phyloP scores from a whole-genome alignment of 1,140 invertebrate species.

The Pomacea maculata region DNA sequence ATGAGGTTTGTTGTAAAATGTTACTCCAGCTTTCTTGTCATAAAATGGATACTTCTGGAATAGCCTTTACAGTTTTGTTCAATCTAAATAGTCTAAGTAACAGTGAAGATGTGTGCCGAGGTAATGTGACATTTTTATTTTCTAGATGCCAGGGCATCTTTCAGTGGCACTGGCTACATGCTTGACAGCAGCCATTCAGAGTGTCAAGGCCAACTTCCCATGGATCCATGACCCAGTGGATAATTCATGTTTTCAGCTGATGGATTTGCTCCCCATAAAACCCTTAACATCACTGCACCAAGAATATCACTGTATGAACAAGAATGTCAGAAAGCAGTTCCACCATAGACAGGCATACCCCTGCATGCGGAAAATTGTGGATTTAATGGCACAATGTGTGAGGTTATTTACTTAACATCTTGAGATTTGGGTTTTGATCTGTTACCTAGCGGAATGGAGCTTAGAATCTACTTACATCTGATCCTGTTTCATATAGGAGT shows the following conservation, averaged over 20 bases:
- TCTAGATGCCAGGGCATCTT: slow-evolving; percentile 16
- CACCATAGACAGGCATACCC: slow-evolving; percentile 22
- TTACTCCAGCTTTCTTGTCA: too few species aligned
- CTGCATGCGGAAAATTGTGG: slow-evolving; percentile 22
- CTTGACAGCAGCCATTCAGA: neutral
- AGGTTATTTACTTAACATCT: neutral
- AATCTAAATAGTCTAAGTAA: neutral
- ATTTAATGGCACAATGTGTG: slow-evolving; percentile 26
- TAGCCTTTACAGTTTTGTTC: too few species aligned
- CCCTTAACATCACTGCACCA: neutral
- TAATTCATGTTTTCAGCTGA: slow-evolving; percentile 6
- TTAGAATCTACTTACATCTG: neutral
- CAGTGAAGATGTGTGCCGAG: neutral
- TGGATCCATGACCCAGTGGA: slow-evolving; percentile 27
- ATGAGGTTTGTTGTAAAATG: too few species aligned
- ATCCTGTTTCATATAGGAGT: too few species aligned
- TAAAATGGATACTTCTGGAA: too few species aligned
- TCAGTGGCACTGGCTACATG: neutral
- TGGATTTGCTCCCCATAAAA: slow-evolving; percentile 12
- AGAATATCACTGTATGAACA: slow-evolving; percentile 14
- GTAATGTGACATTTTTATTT: neutral
- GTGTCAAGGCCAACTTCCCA: slow-evolving; percentile 10
- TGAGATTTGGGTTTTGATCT: too few species aligned
- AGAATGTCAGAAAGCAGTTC: neutral
- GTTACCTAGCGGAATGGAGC: too few species aligned